Conservation (phyloP, 2,888 invertebrate genomes). For the Pediacus dermestoides region DNA sequence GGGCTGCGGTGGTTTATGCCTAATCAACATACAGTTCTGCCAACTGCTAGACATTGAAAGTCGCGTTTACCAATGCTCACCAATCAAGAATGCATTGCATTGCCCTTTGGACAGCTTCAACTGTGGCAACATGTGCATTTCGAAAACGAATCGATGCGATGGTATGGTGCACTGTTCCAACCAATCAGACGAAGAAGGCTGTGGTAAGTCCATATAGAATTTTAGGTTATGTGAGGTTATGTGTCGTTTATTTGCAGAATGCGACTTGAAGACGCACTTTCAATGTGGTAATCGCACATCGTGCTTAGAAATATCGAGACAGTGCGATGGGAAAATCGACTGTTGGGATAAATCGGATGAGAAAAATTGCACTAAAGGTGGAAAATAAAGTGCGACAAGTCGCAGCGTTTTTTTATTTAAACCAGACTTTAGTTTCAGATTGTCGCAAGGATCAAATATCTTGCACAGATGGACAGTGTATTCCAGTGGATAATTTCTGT, state of each 20-base stretch:
- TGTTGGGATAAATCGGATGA: slow-evolving; percentile 79
- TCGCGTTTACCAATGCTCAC: slow-evolving; percentile 55
- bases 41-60: slow-evolving; percentile 56
- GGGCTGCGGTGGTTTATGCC: slow-evolving; percentile 66
- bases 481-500: slow-evolving; percentile 58
- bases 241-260: slow-evolving; percentile 53
- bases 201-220: slow-evolving; percentile 55
- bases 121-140: slow-evolving; percentile 70
- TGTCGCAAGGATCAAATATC: slow-evolving; percentile 32
- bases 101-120: slow-evolving; percentile 67
- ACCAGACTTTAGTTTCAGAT: slow-evolving; percentile 17
- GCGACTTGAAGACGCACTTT: slow-evolving; percentile 64
- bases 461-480: slow-evolving; percentile 63
- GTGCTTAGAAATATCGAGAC: slow-evolving; percentile 64
- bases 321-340: slow-evolving; percentile 69
- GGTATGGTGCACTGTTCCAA: slow-evolving; percentile 72
- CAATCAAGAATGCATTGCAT: slow-evolving; percentile 55
- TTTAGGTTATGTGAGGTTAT: slow-evolving; percentile 3
- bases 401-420: slow-evolving; percentile 1
- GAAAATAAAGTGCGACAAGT: slow-evolving; percentile 25
- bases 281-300: slow-evolving; percentile 72
- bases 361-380: slow-evolving; percentile 65
- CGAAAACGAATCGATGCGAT: slow-evolving; percentile 63
- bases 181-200: slow-evolving; percentile 69
- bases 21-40: slow-evolving; percentile 62